Evolutionary conservation across 1,140 invertebrate genomes (phyloP).

Genomic region (Caligus rogercresseyi): DNA sequence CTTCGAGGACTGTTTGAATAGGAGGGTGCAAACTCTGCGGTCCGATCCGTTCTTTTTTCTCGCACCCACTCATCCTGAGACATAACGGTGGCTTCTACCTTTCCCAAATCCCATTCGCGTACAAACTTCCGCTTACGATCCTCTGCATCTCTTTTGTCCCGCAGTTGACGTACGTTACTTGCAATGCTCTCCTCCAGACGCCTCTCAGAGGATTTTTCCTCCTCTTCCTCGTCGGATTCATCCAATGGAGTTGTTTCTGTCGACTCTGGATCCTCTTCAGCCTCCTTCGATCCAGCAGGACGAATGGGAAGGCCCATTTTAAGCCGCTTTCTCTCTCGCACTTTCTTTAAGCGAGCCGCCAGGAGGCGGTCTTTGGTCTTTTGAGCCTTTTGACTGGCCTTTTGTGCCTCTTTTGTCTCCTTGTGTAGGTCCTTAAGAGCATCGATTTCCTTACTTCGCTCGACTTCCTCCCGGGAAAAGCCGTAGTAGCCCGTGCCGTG

Average conservation of each 20-base stretch:
- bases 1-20: too few relatives aligned
- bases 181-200: constrained; percentile 20
- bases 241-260: constrained; percentile 17
- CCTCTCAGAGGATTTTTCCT: not conserved
- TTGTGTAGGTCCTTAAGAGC: constrained; percentile 47
- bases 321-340: constrained; percentile 51
- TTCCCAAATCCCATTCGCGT: constrained; percentile 29
- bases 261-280: constrained; percentile 23
- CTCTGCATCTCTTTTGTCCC: constrained; percentile 12
- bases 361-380: constrained; percentile 47
- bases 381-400: constrained; percentile 36
- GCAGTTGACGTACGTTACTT: constrained; percentile 18
- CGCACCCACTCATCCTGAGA: constrained; percentile 27
- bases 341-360: constrained; percentile 52
- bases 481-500: constrained; percentile 76
- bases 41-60: constrained; percentile 26
- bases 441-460: constrained; percentile 53
- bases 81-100: constrained; percentile 24
- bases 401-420: constrained; percentile 42
- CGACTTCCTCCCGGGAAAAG: constrained; percentile 62
- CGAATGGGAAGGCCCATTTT: constrained; percentile 52
- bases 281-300: constrained; percentile 27
- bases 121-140: constrained; percentile 22
- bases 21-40: constrained; percentile 28
- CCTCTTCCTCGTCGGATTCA: not conserved